Conservation (phyloP, 2,888 invertebrate genomes). For the Formica aserva region DNA sequence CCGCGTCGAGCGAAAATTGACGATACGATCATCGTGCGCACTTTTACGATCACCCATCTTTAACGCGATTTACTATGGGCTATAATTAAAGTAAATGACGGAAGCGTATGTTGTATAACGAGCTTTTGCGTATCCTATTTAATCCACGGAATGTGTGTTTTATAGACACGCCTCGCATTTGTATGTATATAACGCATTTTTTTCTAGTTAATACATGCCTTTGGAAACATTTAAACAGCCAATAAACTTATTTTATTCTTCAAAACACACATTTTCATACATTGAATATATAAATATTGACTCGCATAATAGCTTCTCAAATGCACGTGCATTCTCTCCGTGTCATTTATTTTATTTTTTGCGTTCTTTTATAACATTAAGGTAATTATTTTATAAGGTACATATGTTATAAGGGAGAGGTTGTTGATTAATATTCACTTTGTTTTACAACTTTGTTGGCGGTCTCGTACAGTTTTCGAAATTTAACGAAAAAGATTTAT, state of each 20-base stretch:
- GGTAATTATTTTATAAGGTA: too few species aligned
- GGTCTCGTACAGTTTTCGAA: too few species aligned
- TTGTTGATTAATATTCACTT: neutral
- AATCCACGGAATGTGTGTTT: neutral
- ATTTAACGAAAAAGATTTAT: too few species aligned
- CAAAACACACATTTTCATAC: neutral
- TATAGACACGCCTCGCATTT: neutral
- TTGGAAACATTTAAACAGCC: too few species aligned
- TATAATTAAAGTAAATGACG: conserved; percentile 29
- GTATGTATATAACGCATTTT: neutral
- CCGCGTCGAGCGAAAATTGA: conserved; percentile 7
- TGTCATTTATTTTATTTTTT: neutral
- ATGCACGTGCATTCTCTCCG: neutral
- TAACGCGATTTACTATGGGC: conserved; percentile 6
- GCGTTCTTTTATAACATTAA: neutral
- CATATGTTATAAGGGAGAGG: too few species aligned
- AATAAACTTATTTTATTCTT: neutral
- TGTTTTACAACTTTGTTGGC: neutral
- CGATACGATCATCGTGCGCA: neutral
- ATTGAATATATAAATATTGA: neutral
- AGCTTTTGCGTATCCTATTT: neutral
- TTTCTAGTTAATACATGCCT: neutral
- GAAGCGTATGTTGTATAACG: neutral
- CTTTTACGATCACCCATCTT: conserved; percentile 14
- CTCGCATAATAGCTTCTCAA: neutral